Base-by-base conservation (phyloP, 92 coral and sea anemone genomes). In the Parazoanthus swiftii region DNA sequence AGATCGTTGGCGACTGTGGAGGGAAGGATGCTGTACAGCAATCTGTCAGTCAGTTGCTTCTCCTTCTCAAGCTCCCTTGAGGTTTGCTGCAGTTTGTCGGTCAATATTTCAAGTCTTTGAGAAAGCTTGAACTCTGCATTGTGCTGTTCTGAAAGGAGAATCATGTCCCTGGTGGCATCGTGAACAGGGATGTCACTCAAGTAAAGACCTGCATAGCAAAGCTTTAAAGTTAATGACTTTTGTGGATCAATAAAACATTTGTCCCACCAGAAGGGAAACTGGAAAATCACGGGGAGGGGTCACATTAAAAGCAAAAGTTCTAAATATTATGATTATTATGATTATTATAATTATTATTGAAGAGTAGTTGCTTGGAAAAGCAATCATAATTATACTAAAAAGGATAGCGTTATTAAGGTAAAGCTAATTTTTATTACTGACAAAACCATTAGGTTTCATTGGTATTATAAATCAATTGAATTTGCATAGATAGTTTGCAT, bases 21-120 rank as follows among this genome's bases (percentile, higher is more conserved):
- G 15, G 99, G 99, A 10, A 97, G 91, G 77, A 97, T 97, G 92
- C 99, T 97, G 91, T 97, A 97, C 38, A 97, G 93, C 33, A 97
- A 88, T 44, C 96, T 88, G 78, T 97, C 99, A 23, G 98, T 94
- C 2, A 97, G 97, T 65, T 93, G 98, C 82, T 97, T 98, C 73
- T 97, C 99, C 76, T 92, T 90, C 80, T 95, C 95, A 20, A 97
- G 94, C 68, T 97, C 99, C 6, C 99, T 90, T 11, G 98, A 93
- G 29, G 99, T 97, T 92, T 97, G 99, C 88, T 97, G 99, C 43
- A 97, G 97, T 86, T 97, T 97, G 94, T 97, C 99, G 0, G 99
- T 95, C 85, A 97, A 85, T 15, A 97, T 97, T 90, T 97, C 98
- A 36, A 97, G 97, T 54, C 99, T 93, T 84, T 95, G 99, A 29